Conservation (phyloP, 2,113 vertebrate genomes). For the Entelurus aequoreus region DNA sequence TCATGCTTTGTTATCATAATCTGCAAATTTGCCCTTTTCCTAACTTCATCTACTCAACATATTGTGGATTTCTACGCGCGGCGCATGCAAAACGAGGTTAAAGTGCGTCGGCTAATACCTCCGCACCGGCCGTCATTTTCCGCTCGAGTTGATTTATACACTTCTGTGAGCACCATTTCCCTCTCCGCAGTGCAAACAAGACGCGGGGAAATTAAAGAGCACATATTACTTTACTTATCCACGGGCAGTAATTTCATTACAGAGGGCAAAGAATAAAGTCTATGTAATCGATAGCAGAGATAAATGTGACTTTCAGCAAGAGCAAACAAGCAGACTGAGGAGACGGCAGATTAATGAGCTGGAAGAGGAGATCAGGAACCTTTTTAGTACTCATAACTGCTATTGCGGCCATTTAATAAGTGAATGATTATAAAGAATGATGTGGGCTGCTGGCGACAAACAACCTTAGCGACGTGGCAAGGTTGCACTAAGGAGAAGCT, state of each 20-base stretch:
- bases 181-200: conserved; percentile 8
- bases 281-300: conserved; percentile 45
- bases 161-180: conserved; percentile 9
- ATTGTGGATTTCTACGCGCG: conserved; percentile 22
- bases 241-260: conserved; percentile 47
- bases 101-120: conserved; percentile 26
- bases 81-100: conserved; percentile 19
- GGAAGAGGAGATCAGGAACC: conserved; percentile 16
- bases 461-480: conserved; percentile 14
- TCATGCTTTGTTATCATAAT: not conserved
- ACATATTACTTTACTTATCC: conserved; percentile 43
- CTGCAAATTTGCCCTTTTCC: not conserved
- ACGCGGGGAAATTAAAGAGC: conserved; percentile 17
- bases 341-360: conserved; percentile 49
- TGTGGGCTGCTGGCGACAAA: conserved; percentile 10
- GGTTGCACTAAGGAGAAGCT: conserved; percentile 9
- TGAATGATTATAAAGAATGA: conserved; percentile 25
- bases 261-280: conserved; percentile 37
- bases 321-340: conserved; percentile 29
- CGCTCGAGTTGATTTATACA: conserved; percentile 14
- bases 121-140: conserved; percentile 14
- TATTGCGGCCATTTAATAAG: conserved; percentile 23
- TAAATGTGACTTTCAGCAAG: conserved; percentile 46
- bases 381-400: not conserved
- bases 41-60: conserved; percentile 19